Percentiles rank a stretch among this genome's conserved stretches.
Conservation (phyloP, 2,797 vertebrate genomes). For the Telmatherina bonti region DNA sequence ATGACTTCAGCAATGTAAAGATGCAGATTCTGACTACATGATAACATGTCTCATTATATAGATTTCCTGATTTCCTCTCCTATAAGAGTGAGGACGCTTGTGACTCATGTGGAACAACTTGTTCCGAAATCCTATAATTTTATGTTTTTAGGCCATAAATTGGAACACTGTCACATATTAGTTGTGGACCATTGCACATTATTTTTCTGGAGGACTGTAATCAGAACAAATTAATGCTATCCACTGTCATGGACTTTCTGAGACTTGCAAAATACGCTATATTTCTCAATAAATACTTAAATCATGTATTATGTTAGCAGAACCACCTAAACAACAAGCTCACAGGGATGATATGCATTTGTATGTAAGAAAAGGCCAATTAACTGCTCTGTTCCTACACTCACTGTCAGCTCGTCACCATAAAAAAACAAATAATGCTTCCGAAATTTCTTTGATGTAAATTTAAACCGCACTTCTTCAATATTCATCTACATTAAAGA, state of each 20-base stretch:
- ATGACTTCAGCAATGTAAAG: background rate
- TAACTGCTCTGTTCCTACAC: conserved; percentile 18
- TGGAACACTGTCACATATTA: background rate
- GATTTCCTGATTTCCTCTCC: too few relatives aligned
- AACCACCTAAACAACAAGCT: conserved; percentile 11
- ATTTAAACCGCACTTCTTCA: background rate
- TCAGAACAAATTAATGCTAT: background rate
- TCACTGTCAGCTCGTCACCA: conserved; percentile 6
- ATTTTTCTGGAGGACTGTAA: background rate
- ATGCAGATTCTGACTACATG: background rate
- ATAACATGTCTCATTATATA: too few relatives aligned
- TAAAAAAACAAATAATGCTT: conserved; percentile 11
- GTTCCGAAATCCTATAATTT: background rate
- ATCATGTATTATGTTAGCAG: conserved; percentile 15
- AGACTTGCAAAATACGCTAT: background rate
- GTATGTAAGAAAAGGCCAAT: conserved; percentile 9
- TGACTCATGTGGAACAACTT: too few relatives aligned
- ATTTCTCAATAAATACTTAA: conserved; percentile 28
- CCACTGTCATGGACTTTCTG: background rate
- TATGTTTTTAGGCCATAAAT: background rate
- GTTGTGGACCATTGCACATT: conserved; percentile 2
- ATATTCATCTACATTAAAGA: conserved; percentile 27
- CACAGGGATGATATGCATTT: background rate
- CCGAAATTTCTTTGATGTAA: background rate
- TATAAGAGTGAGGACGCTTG: too few relatives aligned